These are phyloP conservation scores for Drosophila tsacasi DNA, from an alignment of 1,140 invertebrate genomes.

Conservation along the genomic window DNA sequence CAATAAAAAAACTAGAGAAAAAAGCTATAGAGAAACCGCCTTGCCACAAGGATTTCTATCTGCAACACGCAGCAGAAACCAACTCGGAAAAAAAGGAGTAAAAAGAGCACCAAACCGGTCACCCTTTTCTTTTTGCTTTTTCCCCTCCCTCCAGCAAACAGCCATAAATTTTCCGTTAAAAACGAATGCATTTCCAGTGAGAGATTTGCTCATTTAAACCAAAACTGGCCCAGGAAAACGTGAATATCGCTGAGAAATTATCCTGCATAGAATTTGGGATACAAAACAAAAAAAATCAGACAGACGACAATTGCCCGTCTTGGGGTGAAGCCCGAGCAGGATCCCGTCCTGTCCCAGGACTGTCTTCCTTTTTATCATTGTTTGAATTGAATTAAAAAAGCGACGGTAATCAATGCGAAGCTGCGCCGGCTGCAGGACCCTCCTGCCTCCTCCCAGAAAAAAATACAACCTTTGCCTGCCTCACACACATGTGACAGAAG, in stretches of 20 bases:
- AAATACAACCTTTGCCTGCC: constrained; percentile 54
- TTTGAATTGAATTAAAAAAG: constrained; percentile 83
- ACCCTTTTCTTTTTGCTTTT: constrained; percentile 38
- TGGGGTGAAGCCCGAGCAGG: constrained; percentile 47
- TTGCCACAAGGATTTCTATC: constrained; percentile 64
- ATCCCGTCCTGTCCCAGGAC: constrained; percentile 8
- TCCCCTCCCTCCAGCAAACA: not conserved
- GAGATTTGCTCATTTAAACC: constrained; percentile 81
- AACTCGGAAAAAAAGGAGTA: constrained; percentile 7
- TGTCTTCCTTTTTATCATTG: constrained; percentile 69
- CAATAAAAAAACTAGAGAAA: not conserved
- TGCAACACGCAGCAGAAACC: constrained; percentile 73
- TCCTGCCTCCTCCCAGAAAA: constrained; percentile 23
- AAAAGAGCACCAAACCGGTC: constrained; percentile 16
- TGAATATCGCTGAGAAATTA: constrained; percentile 59
- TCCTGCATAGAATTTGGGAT: constrained; percentile 7
- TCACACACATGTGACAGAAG: constrained; percentile 68
- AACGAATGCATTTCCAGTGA: constrained; percentile 67
- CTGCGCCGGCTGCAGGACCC: constrained; percentile 57
- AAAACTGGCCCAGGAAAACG: constrained; percentile 55
- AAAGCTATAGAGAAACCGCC: not conserved
- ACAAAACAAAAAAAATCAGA: constrained; percentile 14
- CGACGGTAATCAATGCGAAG: constrained; percentile 82
- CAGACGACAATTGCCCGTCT: constrained; percentile 78
- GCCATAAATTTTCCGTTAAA: constrained; percentile 82